A percentile compares a stretch with the other conserved stretches of the same genome.
These are phyloP conservation scores for Arctopsyche grandis DNA, from an alignment of 1,140 invertebrate genomes.

Conservation along the genomic window DNA sequence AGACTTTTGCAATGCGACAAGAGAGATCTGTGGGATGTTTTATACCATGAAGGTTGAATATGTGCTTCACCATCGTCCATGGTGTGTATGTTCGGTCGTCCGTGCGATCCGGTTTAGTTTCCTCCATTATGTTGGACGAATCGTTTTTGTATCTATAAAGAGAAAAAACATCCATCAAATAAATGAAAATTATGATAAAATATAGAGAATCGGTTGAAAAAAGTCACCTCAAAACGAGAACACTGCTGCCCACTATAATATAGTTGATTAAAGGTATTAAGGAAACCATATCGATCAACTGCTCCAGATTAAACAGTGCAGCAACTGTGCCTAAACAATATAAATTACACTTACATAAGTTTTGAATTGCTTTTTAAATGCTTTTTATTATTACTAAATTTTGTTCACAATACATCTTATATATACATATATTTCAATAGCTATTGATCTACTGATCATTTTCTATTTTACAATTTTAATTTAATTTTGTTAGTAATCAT, in stretches of 20 bases:
- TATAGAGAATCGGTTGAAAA: background rate
- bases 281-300: constrained; percentile 94
- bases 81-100: constrained; percentile 47
- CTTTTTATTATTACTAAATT: too few species aligned
- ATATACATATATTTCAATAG: too few species aligned
- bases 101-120: constrained; percentile 57
- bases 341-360: too few species aligned
- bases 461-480: too few species aligned
- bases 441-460: too few species aligned
- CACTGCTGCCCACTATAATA: constrained; percentile 89
- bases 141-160: constrained; percentile 45
- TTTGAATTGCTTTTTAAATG: too few species aligned
- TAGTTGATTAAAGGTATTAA: constrained; percentile 94
- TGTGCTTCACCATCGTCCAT: constrained; percentile 57
- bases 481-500: too few species aligned
- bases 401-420: too few species aligned
- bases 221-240: constrained; percentile 81
- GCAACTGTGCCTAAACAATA: constrained; percentile 78
- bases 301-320: constrained; percentile 85
- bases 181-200: constrained; percentile 9
- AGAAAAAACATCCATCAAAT: background rate
- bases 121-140: background rate
- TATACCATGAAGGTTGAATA: constrained; percentile 69
- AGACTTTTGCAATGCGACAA: constrained; percentile 68
- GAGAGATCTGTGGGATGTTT: constrained; percentile 66